Conservation (phyloP, 1,140 invertebrate genomes). For the Mamestra configurata region DNA sequence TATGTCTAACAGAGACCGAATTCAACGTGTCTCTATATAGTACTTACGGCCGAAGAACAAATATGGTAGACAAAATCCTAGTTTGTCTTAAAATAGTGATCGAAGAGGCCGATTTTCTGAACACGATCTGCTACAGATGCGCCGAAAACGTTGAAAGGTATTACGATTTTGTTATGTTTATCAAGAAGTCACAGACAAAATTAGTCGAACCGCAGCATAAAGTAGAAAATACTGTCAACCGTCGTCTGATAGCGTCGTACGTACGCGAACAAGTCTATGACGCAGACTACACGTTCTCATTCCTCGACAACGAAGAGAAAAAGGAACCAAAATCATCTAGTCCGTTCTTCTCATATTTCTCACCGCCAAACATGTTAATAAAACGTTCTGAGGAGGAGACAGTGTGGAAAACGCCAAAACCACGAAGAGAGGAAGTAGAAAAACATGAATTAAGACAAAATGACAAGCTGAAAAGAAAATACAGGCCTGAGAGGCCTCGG, state of each 20-base stretch:
- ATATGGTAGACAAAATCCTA: constrained; percentile 80
- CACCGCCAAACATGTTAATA: constrained; percentile 66
- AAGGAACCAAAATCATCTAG: constrained; percentile 71
- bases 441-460: constrained; percentile 56
- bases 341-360: constrained; percentile 80
- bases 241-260: constrained; percentile 73
- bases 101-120: constrained; percentile 72
- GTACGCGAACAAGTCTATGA: constrained; percentile 75
- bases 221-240: constrained; percentile 58
- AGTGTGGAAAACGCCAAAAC: constrained; percentile 70
- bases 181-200: constrained; percentile 75
- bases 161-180: constrained; percentile 73
- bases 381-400: constrained; percentile 62
- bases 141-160: constrained; percentile 77
- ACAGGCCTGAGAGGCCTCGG: constrained; percentile 61
- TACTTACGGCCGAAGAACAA: constrained; percentile 70
- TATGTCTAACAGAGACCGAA: constrained; percentile 78
- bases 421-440: constrained; percentile 47
- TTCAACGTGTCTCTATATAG: constrained; percentile 79
- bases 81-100: constrained; percentile 75
- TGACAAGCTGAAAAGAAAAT: constrained; percentile 57
- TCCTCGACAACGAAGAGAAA: constrained; percentile 73
- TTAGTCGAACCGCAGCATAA: constrained; percentile 53
- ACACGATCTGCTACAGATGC: constrained; percentile 80
- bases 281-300: constrained; percentile 78